Percentiles rank a stretch among this genome's conserved stretches.
Evolutionary conservation across 2,797 vertebrate species (phyloP).

Genomic region (Amniataba percoides): DNA sequence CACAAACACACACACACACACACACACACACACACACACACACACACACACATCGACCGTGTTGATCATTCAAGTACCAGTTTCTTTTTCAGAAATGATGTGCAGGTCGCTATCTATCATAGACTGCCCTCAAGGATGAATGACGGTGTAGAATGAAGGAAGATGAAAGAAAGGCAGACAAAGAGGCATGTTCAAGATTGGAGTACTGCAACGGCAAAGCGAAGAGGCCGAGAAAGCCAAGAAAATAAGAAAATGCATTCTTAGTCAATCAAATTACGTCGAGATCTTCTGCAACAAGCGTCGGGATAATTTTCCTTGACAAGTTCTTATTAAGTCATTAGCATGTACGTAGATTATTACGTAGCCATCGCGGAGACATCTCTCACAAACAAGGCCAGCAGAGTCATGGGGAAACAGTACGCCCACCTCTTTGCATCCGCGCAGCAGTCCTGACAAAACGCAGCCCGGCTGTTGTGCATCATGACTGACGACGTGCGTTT

Average conservation of each 20-base stretch:
- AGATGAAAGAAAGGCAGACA: conserved; percentile 2
- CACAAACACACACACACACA: not conserved
- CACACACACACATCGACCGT: not conserved
- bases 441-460: conserved; percentile 8
- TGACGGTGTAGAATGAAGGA: not conserved
- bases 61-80: not conserved
- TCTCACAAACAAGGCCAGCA: conserved; percentile 8
- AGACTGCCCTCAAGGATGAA: conserved; percentile 6
- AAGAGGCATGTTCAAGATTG: not conserved
- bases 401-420: conserved; percentile 9
- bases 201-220: not conserved
- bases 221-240: not conserved
- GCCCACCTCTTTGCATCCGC: conserved; percentile 27
- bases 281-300: not conserved
- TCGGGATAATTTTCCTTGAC: not conserved
- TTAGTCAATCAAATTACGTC: conserved; percentile 1
- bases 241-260: not conserved
- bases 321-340: not conserved
- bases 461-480: conserved; percentile 27
- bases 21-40: not conserved
- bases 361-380: not conserved
- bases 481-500: not conserved
- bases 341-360: not conserved
- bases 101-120: conserved; percentile 5
- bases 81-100: conserved; percentile 9